Percentiles rank a stretch among this genome's conserved stretches.
These are phyloP conservation scores for Macropodus opercularis DNA, from an alignment of 2,797 vertebrate genomes.

Conservation along the genomic window DNA sequence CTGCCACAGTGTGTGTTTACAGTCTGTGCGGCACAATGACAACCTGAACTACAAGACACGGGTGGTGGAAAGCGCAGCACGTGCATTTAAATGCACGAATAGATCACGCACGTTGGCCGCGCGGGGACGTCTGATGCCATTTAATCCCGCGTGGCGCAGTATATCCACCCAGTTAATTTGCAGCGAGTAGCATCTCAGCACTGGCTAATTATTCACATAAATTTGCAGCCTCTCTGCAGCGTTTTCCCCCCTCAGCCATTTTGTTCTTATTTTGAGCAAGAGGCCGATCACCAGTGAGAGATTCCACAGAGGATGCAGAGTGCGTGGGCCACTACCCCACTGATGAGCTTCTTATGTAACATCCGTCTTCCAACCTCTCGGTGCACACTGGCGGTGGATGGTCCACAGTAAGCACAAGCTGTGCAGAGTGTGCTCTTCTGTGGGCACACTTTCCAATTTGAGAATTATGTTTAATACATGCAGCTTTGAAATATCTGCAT, in stretches of 20 bases:
- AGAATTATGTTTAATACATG: not conserved
- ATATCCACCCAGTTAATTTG: constrained; percentile 34
- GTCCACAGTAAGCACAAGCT: constrained; percentile 46
- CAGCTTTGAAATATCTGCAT: constrained; percentile 4
- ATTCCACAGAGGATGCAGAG: constrained; percentile 71
- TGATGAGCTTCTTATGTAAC: constrained; percentile 81
- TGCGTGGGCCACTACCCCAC: constrained; percentile 80
- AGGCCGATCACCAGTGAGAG: constrained; percentile 65
- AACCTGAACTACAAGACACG: not conserved
- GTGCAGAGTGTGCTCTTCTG: constrained; percentile 26
- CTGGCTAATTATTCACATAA: constrained; percentile 56
- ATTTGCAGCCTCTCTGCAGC: constrained; percentile 38
- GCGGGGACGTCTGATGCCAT: constrained; percentile 9
- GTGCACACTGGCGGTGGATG: constrained; percentile 47
- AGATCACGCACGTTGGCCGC: constrained; percentile 18
- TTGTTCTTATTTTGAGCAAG: constrained; percentile 73
- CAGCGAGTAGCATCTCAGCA: constrained; percentile 25
- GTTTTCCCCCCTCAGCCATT: constrained; percentile 70
- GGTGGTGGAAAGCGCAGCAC: constrained; percentile 1
- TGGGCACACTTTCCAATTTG: constrained; percentile 10
- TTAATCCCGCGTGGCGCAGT: constrained; percentile 2
- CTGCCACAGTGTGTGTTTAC: constrained; percentile 26
- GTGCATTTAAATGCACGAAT: constrained; percentile 20
- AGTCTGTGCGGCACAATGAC: constrained; percentile 3
- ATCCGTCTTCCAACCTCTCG: constrained; percentile 65